Evolutionary conservation across 1,140 invertebrate genomes (phyloP).

Genomic region (Nasonia vitripennis): DNA sequence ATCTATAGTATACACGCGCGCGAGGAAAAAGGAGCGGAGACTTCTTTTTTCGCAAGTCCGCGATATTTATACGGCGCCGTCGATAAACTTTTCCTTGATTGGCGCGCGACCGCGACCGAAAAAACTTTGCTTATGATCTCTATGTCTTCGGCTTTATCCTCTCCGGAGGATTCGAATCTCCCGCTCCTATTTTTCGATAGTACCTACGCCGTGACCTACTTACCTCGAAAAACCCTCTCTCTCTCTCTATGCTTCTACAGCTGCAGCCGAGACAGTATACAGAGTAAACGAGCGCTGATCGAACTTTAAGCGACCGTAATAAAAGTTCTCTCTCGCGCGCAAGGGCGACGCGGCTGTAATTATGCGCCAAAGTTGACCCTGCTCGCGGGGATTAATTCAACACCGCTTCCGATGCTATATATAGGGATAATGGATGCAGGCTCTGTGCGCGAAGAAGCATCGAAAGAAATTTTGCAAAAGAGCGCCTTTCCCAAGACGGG

Average conservation of each 20-base stretch:
- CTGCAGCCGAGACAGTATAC: neutral
- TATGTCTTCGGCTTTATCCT: conserved; percentile 35
- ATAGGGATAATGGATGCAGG: conserved; percentile 28
- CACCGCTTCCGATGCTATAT: neutral
- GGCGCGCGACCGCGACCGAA: neutral
- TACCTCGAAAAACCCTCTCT: conserved; percentile 21
- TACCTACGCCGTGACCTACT: neutral
- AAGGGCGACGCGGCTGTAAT: conserved; percentile 21
- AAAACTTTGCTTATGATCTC: neutral
- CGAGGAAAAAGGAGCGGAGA: neutral
- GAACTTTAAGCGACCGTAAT: conserved; percentile 28
- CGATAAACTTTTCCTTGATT: neutral
- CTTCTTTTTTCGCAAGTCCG: neutral
- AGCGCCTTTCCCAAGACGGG: neutral
- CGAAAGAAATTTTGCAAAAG: neutral
- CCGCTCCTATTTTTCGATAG: conserved; percentile 8
- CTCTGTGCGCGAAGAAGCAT: neutral
- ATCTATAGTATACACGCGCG: too few relatives aligned
- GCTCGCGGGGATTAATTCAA: conserved; percentile 29
- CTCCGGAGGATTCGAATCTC: neutral
- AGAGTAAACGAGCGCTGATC: conserved; percentile 7
- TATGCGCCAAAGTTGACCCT: conserved; percentile 18
- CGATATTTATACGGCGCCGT: too few relatives aligned
- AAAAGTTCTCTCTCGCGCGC: conserved; percentile 9
- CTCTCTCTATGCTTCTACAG: too few relatives aligned